Percentiles rank a stretch among this genome's conserved stretches.
Conservation (phyloP, 2,113 vertebrate genomes). For the Lycocorax pyrrhopterus region DNA sequence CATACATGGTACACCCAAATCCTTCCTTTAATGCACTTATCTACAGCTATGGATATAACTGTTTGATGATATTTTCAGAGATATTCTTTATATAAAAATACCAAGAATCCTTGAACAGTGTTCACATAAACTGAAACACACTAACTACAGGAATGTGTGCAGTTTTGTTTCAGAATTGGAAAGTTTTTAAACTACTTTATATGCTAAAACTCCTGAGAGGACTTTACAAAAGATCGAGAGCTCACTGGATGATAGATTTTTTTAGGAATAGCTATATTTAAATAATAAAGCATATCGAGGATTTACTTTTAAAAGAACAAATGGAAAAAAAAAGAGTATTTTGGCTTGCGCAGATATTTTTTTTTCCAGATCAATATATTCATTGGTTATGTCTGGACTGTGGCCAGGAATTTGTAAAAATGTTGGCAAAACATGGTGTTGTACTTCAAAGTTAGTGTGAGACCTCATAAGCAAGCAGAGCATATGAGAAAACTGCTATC, state of each 20-base stretch:
- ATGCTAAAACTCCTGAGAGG: background rate
- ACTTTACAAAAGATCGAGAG: background rate
- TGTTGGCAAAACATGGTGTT: background rate
- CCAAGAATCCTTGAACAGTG: background rate
- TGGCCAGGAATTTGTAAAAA: background rate
- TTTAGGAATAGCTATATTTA: background rate
- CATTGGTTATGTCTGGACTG: background rate
- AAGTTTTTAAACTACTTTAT: background rate
- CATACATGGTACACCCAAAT: background rate
- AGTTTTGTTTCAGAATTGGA: background rate
- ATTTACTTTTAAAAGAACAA: background rate
- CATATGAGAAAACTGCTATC: background rate
- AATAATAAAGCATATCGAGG: background rate
- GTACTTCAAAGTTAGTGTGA: background rate
- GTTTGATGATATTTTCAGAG: background rate
- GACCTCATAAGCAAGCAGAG: background rate
- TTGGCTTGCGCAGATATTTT: background rate
- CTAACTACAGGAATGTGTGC: background rate
- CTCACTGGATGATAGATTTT: background rate
- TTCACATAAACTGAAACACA: background rate
- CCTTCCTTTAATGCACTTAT: background rate
- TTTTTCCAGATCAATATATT: background rate
- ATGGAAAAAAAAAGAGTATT: background rate
- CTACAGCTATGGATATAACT: background rate
- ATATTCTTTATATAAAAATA: background rate